These are phyloP conservation scores for Neomorphus geoffroyi DNA, from an alignment of 2,797 vertebrate genomes.

Conservation along the genomic window DNA sequence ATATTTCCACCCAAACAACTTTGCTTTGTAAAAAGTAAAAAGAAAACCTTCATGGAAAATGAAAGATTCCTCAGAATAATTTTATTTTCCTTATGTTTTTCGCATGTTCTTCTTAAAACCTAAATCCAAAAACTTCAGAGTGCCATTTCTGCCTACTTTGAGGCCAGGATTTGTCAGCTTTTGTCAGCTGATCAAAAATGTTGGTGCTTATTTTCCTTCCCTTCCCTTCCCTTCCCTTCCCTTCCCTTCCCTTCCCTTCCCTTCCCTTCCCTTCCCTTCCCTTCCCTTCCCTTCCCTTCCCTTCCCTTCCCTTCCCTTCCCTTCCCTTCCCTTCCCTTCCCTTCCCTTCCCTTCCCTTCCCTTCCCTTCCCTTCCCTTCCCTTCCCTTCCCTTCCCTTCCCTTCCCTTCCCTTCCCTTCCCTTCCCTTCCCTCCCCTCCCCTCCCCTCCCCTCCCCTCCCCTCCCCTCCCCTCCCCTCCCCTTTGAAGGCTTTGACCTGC, in stretches of 20 bases:
- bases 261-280: neutral
- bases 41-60: neutral
- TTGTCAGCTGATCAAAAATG: neutral
- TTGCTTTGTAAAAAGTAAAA: neutral
- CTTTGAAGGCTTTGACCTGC: neutral
- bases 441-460: fast-evolving
- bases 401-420: too few relatives aligned
- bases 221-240: neutral
- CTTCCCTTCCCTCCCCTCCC: too few relatives aligned
- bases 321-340: neutral
- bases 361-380: neutral
- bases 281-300: too few relatives aligned
- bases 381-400: too few relatives aligned
- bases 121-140: neutral
- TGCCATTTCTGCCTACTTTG: neutral
- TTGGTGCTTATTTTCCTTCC: neutral
- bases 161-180: neutral
- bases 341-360: neutral
- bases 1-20: neutral
- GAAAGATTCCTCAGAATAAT: neutral
- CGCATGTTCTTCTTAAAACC: neutral
- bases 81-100: neutral
- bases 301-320: too few relatives aligned
- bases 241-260: too few relatives aligned
- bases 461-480: neutral